These are phyloP conservation scores for Eidolon helvum DNA, from an alignment of 2,113 vertebrate genomes.

Conservation along the genomic window DNA sequence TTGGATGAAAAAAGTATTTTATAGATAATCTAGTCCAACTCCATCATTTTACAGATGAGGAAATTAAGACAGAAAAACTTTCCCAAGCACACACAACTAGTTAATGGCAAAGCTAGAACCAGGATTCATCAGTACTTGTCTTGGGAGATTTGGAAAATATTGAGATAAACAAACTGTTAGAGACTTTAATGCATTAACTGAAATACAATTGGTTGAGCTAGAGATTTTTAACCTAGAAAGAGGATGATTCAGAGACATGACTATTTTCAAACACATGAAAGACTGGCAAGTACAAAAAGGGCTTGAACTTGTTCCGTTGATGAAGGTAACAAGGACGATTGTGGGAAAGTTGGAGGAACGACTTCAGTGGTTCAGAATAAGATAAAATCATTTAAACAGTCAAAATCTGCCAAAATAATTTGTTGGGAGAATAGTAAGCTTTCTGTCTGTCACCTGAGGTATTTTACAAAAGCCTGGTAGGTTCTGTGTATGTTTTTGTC, in stretches of 20 bases:
- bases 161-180: background rate
- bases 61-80: background rate
- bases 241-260: background rate
- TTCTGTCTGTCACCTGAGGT: constrained; percentile 26
- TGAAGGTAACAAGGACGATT: background rate
- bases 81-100: background rate
- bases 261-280: background rate
- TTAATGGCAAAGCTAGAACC: background rate
- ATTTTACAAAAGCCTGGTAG: constrained; percentile 3
- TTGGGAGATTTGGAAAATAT: background rate
- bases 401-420: constrained; percentile 26
- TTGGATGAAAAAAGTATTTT: background rate
- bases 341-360: background rate
- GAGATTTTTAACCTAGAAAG: constrained; percentile 30
- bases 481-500: background rate
- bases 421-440: background rate
- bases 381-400: background rate
- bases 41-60: background rate
- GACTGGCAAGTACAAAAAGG: background rate
- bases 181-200: background rate
- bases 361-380: background rate
- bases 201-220: background rate
- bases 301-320: background rate
- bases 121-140: background rate
- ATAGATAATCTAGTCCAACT: background rate